Percentiles rank a stretch among this genome's conserved stretches.
Evolutionary conservation across 2,797 vertebrate species (phyloP).

Genomic region (Artibeus jamaicensis): DNA sequence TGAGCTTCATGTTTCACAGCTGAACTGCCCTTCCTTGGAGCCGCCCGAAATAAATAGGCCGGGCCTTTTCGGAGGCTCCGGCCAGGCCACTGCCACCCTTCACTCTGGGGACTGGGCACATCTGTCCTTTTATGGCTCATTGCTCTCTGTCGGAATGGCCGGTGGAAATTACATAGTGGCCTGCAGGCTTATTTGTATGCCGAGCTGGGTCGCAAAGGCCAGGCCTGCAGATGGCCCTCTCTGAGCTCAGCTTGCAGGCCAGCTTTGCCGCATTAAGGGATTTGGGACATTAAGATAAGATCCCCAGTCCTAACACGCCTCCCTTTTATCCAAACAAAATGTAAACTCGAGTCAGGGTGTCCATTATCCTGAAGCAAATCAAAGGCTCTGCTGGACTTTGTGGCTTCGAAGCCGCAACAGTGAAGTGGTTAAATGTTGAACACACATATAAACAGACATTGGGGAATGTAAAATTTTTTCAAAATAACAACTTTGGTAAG

Average conservation of each 20-base stretch:
- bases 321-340: conserved; percentile 55
- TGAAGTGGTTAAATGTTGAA: conserved; percentile 23
- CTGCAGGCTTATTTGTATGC: background rate
- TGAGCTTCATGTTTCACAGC: background rate
- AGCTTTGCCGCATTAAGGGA: background rate
- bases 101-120: background rate
- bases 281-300: conserved; percentile 59
- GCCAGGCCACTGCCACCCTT: background rate
- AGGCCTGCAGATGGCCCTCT: background rate
- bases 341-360: conserved; percentile 15
- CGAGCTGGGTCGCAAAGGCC: background rate
- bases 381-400: background rate
- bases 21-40: background rate
- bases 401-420: background rate
- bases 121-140: background rate
- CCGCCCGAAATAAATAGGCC: background rate
- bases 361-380: conserved; percentile 45
- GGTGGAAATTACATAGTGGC: background rate
- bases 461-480: background rate
- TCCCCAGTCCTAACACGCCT: conserved; percentile 7
- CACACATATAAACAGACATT: conserved; percentile 30
- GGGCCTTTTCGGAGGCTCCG: background rate
- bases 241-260: background rate
- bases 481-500: conserved; percentile 39
- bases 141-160: background rate